Conservation (phyloP, 2,797 vertebrate genomes). For the Triplophysa bombifrons region DNA sequence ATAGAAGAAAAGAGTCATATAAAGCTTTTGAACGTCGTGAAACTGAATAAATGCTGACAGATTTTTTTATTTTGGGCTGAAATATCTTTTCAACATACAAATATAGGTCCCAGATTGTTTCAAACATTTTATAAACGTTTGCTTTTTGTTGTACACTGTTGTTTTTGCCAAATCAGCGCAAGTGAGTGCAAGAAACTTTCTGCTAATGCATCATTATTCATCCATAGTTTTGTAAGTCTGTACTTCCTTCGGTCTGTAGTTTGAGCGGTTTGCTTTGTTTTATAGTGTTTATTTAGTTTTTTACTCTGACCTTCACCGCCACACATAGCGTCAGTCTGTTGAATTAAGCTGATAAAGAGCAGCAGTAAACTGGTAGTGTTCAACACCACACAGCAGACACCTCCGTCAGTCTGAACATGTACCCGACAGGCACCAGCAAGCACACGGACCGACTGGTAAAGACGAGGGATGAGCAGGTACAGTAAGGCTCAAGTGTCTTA, state of each 20-base stretch:
- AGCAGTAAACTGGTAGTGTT: background rate
- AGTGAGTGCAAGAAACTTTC: too few species aligned
- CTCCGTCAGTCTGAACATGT: background rate
- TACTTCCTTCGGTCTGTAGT: background rate
- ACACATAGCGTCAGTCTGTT: constrained; percentile 27
- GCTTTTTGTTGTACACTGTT: too few species aligned
- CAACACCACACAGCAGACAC: background rate
- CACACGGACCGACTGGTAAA: background rate
- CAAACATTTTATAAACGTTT: too few species aligned
- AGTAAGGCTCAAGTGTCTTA: background rate
- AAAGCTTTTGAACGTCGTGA: too few species aligned
- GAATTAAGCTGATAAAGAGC: constrained; percentile 45
- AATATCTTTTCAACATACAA: too few species aligned
- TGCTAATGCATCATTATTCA: background rate
- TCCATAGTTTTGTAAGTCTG: background rate
- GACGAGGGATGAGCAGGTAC: background rate
- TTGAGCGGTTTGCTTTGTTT: background rate
- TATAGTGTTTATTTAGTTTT: background rate
- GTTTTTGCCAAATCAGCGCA: too few species aligned
- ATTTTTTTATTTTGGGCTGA: too few species aligned
- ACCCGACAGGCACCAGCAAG: background rate
- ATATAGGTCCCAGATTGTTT: too few species aligned
- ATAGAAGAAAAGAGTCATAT: too few species aligned
- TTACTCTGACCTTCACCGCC: constrained; percentile 21
- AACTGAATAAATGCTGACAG: too few species aligned